These are phyloP conservation scores for Seriola rivoliana DNA, from an alignment of 2,113 vertebrate species.

Conservation along the genomic window DNA sequence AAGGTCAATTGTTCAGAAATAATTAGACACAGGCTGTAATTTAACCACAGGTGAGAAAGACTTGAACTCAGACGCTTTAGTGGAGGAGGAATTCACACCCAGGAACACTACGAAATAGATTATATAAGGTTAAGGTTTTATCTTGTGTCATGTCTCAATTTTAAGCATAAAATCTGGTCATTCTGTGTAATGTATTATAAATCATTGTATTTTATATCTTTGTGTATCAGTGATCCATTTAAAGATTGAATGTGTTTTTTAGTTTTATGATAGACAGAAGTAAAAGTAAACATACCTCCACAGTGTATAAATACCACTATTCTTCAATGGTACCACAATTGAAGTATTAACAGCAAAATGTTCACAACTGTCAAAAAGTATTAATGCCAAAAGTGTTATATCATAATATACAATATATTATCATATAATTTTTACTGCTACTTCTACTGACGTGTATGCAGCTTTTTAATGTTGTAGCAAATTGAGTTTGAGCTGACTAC, in stretches of 20 bases:
- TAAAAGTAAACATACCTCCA: too few species aligned
- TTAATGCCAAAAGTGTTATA: neutral
- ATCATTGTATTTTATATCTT: neutral
- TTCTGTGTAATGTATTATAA: neutral
- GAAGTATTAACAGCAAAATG: neutral
- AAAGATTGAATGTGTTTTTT: neutral
- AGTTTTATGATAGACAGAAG: neutral
- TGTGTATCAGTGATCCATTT: neutral
- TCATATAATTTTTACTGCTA: neutral
- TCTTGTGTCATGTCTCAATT: neutral
- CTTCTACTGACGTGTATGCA: neutral
- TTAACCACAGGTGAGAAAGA: slow-evolving; percentile 53
- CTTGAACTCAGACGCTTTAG: slow-evolving; percentile 26
- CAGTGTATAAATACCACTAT: too few species aligned
- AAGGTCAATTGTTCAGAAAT: slow-evolving; percentile 72
- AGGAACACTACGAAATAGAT: neutral
- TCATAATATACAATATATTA: neutral
- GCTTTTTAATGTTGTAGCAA: neutral
- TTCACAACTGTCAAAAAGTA: neutral
- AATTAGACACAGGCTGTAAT: slow-evolving; percentile 63
- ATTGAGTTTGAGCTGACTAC: too few species aligned
- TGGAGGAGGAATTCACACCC: neutral
- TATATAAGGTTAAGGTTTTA: neutral
- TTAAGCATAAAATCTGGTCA: neutral
- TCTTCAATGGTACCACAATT: neutral